A percentile compares a stretch with the other conserved stretches of the same genome.
Conservation (phyloP, 1,140 invertebrate genomes). For the Danaus plexippus region DNA sequence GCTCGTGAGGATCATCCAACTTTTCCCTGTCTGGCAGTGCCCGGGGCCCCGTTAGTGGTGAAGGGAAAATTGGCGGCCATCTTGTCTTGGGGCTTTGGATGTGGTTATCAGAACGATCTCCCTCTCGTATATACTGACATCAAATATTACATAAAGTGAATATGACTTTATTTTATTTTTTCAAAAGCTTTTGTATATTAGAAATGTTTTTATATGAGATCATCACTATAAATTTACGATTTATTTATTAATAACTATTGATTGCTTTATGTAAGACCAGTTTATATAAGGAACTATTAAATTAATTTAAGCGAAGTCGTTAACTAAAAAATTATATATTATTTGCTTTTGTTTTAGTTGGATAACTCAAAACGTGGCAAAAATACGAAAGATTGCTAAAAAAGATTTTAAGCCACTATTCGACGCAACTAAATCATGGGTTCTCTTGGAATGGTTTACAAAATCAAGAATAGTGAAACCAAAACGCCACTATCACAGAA, state of each 20-base stretch:
- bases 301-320: too few species aligned
- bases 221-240: too few species aligned
- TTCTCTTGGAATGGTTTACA: constrained; percentile 28
- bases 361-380: constrained; percentile 34
- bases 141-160: constrained; percentile 33
- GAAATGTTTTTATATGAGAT: too few species aligned
- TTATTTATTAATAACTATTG: too few species aligned
- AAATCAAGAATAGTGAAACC: constrained; percentile 27
- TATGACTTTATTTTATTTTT: constrained; percentile 7
- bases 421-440: constrained; percentile 31
- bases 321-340: neutral
- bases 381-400: constrained; percentile 24
- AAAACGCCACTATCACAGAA: neutral
- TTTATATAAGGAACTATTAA: too few species aligned
- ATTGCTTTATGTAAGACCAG: too few species aligned
- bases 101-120: constrained; percentile 42
- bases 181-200: too few species aligned
- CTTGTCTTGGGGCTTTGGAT: constrained; percentile 55
- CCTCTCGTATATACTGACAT: constrained; percentile 47
- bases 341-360: constrained; percentile 35
- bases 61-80: constrained; percentile 32
- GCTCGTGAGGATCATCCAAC: constrained; percentile 32
- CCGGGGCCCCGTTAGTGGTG: constrained; percentile 47
- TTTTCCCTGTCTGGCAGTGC: constrained; percentile 41
- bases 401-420: constrained; percentile 29